These are phyloP conservation scores for Thymelicus acteon DNA, from an alignment of 2,888 invertebrate species.

Conservation along the genomic window DNA sequence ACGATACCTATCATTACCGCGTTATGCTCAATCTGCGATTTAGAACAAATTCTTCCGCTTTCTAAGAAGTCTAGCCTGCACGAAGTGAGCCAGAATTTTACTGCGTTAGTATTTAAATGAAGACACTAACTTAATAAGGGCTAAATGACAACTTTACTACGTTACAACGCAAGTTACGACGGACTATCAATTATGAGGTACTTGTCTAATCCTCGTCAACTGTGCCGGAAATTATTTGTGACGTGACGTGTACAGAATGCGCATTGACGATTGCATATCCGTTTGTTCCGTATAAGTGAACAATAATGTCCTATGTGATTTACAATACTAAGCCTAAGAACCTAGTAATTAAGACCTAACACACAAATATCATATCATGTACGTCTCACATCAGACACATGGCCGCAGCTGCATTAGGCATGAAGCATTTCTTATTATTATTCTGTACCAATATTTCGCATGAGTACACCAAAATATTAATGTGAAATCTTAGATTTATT, in stretches of 20 bases:
- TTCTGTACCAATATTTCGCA: slow-evolving; percentile 13
- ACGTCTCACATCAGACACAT: slow-evolving; percentile 2
- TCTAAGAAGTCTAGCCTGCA: slow-evolving; percentile 59
- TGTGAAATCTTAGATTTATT: slow-evolving; percentile 19
- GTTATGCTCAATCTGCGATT: slow-evolving; percentile 69
- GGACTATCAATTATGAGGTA: slow-evolving; percentile 64
- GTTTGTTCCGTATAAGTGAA: slow-evolving; percentile 68
- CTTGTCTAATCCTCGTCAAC: slow-evolving; percentile 60
- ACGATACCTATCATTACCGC: slow-evolving; percentile 45
- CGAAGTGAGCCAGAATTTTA: slow-evolving; percentile 40
- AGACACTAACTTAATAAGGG: too few species aligned
- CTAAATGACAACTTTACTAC: neutral
- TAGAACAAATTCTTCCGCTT: slow-evolving; percentile 61
- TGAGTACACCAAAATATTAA: slow-evolving; percentile 14
- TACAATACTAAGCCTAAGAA: slow-evolving; percentile 17
- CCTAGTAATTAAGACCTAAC: slow-evolving; percentile 18
- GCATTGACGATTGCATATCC: slow-evolving; percentile 63
- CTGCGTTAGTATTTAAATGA: neutral
- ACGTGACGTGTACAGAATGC: slow-evolving; percentile 70
- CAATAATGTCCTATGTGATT: slow-evolving; percentile 39
- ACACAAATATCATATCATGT: neutral
- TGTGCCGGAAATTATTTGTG: slow-evolving; percentile 72
- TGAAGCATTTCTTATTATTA: slow-evolving; percentile 31
- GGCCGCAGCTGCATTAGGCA: slow-evolving; percentile 18
- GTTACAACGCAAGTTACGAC: slow-evolving; percentile 40